phyloP scores from a whole-genome alignment of 2,797 vertebrate species.

The Anniella stebbinsi region DNA sequence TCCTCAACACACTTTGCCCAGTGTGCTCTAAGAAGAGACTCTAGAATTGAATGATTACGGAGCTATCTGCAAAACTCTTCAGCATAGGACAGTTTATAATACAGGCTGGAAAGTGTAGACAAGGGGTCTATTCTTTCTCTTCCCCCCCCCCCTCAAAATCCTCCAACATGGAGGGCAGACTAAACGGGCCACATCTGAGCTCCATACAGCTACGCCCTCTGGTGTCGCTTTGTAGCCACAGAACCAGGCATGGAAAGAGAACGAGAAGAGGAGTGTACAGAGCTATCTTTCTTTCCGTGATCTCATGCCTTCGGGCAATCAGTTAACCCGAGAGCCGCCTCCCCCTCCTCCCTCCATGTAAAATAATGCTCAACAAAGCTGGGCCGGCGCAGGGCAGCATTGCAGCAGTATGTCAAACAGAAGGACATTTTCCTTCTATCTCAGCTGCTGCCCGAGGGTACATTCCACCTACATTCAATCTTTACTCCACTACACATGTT shows the following conservation, averaged over 20 bases:
- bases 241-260: neutral
- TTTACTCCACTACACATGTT: slow-evolving; percentile 91
- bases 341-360: slow-evolving; percentile 59
- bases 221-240: neutral
- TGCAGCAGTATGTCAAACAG: slow-evolving; percentile 84
- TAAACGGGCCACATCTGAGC: neutral
- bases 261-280: neutral
- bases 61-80: neutral
- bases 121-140: neutral
- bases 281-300: slow-evolving; percentile 59
- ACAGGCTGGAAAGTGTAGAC: neutral
- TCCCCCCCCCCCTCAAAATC: no score
- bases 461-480: slow-evolving; percentile 85
- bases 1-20: neutral
- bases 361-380: slow-evolving; percentile 69
- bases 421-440: slow-evolving; percentile 78
- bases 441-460: slow-evolving; percentile 85
- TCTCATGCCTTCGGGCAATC: slow-evolving; percentile 75
- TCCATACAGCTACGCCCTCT: slow-evolving; percentile 15
- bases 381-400: slow-evolving; percentile 49
- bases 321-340: slow-evolving; percentile 80
- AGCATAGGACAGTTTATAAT: neutral
- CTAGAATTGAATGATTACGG: neutral
- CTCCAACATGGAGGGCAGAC: neutral
- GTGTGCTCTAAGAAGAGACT: no score